A percentile compares a stretch with the other conserved stretches of the same genome.
Evolutionary conservation across 2,888 invertebrate genomes (phyloP).

Genomic region (Pristionchus arcanus): DNA sequence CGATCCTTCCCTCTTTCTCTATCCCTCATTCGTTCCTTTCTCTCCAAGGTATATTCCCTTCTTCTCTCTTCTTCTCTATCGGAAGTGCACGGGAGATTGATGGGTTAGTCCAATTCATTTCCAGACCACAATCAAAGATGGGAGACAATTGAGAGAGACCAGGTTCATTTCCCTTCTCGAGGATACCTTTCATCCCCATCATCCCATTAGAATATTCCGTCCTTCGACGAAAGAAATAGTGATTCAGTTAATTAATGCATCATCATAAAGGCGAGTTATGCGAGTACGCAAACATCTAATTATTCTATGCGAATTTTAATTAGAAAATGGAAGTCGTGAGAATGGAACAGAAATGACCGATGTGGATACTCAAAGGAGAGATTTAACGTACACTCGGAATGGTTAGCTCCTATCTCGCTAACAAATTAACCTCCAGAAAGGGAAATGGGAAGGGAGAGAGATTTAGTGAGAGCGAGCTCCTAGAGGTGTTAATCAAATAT

Average conservation of each 20-base stretch:
- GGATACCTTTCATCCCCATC: not conserved
- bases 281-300: not conserved
- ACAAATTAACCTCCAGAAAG: slow-evolving; percentile 39
- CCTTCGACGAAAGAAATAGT: not conserved
- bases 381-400: not conserved
- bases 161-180: not conserved
- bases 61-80: not conserved
- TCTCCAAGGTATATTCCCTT: not conserved
- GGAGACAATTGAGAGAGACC: not conserved
- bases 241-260: not conserved
- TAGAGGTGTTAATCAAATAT: slow-evolving; percentile 50
- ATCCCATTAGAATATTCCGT: not conserved
- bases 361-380: not conserved
- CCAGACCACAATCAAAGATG: not conserved
- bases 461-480: slow-evolving; percentile 20
- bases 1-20: not conserved
- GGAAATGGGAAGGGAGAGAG: slow-evolving; percentile 28
- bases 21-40: not conserved
- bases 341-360: not conserved
- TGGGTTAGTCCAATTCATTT: slow-evolving; percentile 41
- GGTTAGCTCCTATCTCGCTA: not conserved
- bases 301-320: not conserved
- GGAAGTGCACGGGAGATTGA: slow-evolving; percentile 20
- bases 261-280: not conserved
- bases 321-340: not conserved